These are phyloP conservation scores for Meiosimyza decipiens DNA, from an alignment of 2,888 invertebrate genomes.

Conservation along the genomic window DNA sequence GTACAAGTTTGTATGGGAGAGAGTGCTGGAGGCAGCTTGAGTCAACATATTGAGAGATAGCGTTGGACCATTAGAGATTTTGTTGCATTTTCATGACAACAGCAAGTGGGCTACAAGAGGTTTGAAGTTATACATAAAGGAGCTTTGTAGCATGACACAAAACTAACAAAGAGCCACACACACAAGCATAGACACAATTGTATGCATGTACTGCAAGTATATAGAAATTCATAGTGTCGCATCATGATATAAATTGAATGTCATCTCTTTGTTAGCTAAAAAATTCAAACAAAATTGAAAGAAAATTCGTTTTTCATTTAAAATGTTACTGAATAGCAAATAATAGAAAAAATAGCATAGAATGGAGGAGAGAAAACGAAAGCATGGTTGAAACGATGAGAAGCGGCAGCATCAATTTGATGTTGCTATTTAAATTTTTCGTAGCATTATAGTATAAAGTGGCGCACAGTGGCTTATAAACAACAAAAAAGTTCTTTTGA, in stretches of 20 bases:
- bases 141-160: not conserved
- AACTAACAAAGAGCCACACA: not conserved
- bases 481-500: too few species aligned
- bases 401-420: too few species aligned
- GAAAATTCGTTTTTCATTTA: constrained; percentile 30
- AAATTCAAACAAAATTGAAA: constrained; percentile 28
- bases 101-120: not conserved
- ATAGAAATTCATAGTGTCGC: not conserved
- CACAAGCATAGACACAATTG: constrained; percentile 14
- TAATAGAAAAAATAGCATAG: not conserved
- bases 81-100: constrained; percentile 33
- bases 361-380: not conserved
- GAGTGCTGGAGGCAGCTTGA: constrained; percentile 17
- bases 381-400: too few species aligned
- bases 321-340: constrained; percentile 1
- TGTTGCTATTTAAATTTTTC: too few species aligned
- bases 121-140: too few species aligned
- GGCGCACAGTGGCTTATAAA: too few species aligned
- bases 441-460: too few species aligned
- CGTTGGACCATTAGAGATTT: constrained; percentile 28
- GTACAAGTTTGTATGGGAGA: not conserved
- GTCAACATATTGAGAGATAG: not conserved
- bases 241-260: constrained; percentile 31
- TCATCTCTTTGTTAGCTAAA: constrained; percentile 26
- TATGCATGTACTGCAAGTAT: not conserved